A percentile compares a stretch with the other conserved stretches of the same genome.
Conservation (phyloP, 1,140 invertebrate species). For the Euglossa dilemma region DNA sequence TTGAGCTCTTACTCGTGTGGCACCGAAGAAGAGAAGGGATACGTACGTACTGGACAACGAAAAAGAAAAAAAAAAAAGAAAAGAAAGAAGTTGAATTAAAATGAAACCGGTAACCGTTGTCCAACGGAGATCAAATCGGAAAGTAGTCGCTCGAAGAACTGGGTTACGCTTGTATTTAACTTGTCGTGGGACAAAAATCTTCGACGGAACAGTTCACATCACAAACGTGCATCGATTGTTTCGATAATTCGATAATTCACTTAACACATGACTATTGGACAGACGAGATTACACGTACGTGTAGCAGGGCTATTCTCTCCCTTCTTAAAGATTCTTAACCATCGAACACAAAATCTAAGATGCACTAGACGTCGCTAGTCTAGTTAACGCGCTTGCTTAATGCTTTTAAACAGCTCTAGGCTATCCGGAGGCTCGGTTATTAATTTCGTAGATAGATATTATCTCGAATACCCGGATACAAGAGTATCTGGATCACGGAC, state of each 20-base stretch:
- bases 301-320: too few species aligned
- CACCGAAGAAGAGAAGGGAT: conserved; percentile 20
- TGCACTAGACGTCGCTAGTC: too few species aligned
- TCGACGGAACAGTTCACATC: neutral
- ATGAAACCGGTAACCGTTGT: conserved; percentile 44
- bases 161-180: conserved; percentile 2
- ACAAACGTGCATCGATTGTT: neutral
- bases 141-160: neutral
- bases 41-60: neutral
- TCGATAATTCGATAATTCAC: neutral
- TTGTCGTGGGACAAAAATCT: neutral
- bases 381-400: neutral
- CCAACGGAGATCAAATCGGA: neutral
- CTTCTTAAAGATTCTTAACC: neutral
- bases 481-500: conserved; percentile 23
- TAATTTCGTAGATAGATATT: conserved; percentile 18
- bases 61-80: neutral
- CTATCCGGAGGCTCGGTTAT: conserved; percentile 1
- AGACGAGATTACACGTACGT: neutral
- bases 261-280: neutral
- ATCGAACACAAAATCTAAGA: neutral
- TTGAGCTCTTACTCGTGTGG: neutral
- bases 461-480: conserved; percentile 28
- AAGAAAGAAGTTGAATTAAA: conserved; percentile 49
- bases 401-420: neutral